Base-by-base conservation (phyloP, 1,140 invertebrate genomes). In the Meloidogyne chitwoodi region DNA sequence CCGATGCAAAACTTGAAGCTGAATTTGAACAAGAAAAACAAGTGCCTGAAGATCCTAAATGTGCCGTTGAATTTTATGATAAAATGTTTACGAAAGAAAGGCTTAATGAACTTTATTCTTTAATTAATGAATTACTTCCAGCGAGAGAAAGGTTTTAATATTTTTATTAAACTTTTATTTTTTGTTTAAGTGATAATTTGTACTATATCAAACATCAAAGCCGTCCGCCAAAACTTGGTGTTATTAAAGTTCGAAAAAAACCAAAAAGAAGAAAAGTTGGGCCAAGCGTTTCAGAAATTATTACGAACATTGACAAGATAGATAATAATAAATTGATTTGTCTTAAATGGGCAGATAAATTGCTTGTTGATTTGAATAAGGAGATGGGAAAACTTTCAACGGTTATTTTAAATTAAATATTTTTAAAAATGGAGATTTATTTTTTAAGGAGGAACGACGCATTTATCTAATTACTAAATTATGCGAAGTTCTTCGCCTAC, bases 11-110 rank as follows among this genome's bases (percentile, higher is more conserved):
- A 41, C 26, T 67, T 31, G 62, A 65, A 19, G 65, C 22, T 3
- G 76, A 77, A 62, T 31, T 62, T 8, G 66, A 77, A 63, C 22
- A 61, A 56, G 75, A 77, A 75, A 77, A 75, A 24, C 27, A 67
- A 31, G 26, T 56, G 6, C 67, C 67, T 24, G 75, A 76, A 6
- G 68, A 76, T 41, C 75, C 68, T n/a, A 56, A 68, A 3, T 19
- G 56, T 31, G 56, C 61, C 2, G 48, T 41, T 8, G 68, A 41
- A 2, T 77, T 78, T 56, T 76, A 74, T 31, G 63, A 75, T 16
- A 22, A 26, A 27, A 77, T 76, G 41, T 68, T 67, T 44, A 73
- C 76, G 16, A 14, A 24, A n/a, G 76, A 77, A 38, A 65, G 76
- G 1, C 44, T 77, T 24, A 24, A 65, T 19, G 19, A 77, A 64